These are phyloP conservation scores for Cygnus atratus DNA, from an alignment of 2,113 vertebrate species.

Conservation along the genomic window DNA sequence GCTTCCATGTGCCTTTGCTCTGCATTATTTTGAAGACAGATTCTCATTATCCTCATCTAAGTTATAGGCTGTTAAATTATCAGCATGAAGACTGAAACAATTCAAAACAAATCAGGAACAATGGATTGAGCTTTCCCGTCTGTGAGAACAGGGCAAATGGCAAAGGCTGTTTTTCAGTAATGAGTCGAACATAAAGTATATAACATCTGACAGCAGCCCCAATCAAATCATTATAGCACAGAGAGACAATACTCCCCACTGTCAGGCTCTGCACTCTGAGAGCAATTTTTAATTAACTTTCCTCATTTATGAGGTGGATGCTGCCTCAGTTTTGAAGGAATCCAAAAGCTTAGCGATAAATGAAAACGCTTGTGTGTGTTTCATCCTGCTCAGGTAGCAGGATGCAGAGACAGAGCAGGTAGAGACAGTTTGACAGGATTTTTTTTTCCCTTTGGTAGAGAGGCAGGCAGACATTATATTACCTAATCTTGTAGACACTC, in stretches of 20 bases:
- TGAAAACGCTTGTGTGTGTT: background rate
- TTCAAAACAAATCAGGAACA: constrained; percentile 49
- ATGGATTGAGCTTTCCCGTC: background rate
- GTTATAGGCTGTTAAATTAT: constrained; percentile 16
- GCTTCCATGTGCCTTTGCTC: background rate
- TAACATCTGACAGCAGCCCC: constrained; percentile 64
- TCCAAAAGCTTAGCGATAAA: background rate
- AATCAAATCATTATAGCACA: background rate
- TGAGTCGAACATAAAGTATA: constrained; percentile 28
- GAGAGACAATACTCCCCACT: constrained; percentile 16
- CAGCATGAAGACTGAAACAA: background rate
- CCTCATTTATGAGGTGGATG: constrained; percentile 1
- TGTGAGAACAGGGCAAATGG: constrained; percentile 32
- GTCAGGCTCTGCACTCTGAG: background rate
- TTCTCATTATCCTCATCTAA: background rate
- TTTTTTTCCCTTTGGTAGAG: background rate
- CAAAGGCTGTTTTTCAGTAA: background rate
- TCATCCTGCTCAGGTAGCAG: background rate
- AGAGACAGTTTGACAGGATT: background rate
- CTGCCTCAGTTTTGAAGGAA: background rate
- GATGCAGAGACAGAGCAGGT: background rate
- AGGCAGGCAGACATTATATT: background rate
- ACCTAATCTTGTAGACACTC: background rate
- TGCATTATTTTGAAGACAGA: background rate
- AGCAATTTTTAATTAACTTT: constrained; percentile 46